Evolutionary conservation across 2,797 vertebrate species (phyloP).

Genomic region (Tapera naevia): DNA sequence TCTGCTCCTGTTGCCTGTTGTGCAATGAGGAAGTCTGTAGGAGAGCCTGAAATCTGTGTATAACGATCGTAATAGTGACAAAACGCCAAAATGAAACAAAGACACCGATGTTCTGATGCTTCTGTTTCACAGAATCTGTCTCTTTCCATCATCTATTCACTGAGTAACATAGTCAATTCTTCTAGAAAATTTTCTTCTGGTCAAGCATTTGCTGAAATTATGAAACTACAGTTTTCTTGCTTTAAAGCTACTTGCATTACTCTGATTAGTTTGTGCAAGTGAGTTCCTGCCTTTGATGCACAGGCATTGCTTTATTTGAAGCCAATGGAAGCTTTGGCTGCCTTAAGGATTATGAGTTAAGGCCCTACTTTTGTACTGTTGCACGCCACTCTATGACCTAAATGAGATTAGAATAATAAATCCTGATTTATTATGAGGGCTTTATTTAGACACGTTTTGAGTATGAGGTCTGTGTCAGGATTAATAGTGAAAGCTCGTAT

Average conservation of each 20-base stretch:
- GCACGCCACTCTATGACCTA: conserved; percentile 57
- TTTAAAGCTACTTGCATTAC: neutral
- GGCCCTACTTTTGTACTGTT: conserved; percentile 8
- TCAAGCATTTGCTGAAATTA: neutral
- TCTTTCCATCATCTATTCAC: neutral
- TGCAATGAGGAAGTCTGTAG: neutral
- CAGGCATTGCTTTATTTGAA: conserved; percentile 5
- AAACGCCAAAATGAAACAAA: neutral
- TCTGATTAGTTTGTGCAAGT: neutral
- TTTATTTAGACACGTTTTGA: conserved; percentile 60
- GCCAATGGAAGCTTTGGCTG: conserved; percentile 11
- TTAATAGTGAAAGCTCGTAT: conserved; percentile 55
- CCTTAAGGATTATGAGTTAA: conserved; percentile 47
- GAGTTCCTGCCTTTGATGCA: neutral
- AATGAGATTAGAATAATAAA: conserved; percentile 70
- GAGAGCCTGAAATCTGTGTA: neutral
- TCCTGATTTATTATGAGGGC: conserved; percentile 58
- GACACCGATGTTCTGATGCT: neutral
- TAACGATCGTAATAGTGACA: neutral
- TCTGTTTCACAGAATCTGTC: neutral
- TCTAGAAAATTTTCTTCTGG: neutral
- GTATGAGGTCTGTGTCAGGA: conserved; percentile 47
- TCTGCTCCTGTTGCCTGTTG: neutral
- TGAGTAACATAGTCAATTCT: neutral
- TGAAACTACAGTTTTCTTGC: neutral